These are phyloP conservation scores for Lysiphlebus fabarum DNA, from an alignment of 1,140 invertebrate species.

Conservation along the genomic window DNA sequence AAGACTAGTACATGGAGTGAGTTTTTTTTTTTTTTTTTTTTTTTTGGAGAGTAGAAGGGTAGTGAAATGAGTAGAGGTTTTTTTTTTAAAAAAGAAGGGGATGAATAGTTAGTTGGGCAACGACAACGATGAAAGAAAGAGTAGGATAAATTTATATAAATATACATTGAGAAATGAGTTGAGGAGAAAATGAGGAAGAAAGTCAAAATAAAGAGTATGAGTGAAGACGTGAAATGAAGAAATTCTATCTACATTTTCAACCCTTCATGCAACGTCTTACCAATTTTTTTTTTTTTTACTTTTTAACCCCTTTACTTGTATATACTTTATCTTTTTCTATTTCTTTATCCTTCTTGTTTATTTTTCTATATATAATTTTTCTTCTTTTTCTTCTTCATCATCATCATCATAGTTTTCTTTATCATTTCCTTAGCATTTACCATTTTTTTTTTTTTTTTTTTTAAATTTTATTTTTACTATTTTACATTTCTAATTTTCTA, in stretches of 20 bases:
- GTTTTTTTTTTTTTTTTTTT: too few relatives aligned
- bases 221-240: conserved; percentile 54
- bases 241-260: conserved; percentile 59
- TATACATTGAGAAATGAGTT: conserved; percentile 7
- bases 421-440: conserved; percentile 25
- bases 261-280: conserved; percentile 56
- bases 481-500: too few relatives aligned
- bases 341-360: conserved; percentile 11
- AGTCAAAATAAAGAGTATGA: conserved; percentile 36
- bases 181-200: conserved; percentile 26
- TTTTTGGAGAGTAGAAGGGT: conserved; percentile 45
- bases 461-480: too few relatives aligned
- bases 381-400: conserved; percentile 22
- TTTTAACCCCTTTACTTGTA: conserved; percentile 12
- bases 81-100: conserved; percentile 24
- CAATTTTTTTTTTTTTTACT: conserved; percentile 32
- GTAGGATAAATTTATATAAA: conserved; percentile 9
- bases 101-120: conserved; percentile 24
- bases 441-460: too few relatives aligned
- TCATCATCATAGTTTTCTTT: too few relatives aligned
- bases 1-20: conserved; percentile 40
- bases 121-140: conserved; percentile 9
- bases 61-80: conserved; percentile 21
- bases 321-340: conserved; percentile 16
- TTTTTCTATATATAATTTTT: conserved; percentile 18